Evolutionary conservation across 2,888 invertebrate species (phyloP).

Genomic region (Poecilobothrus nobilitatus): DNA sequence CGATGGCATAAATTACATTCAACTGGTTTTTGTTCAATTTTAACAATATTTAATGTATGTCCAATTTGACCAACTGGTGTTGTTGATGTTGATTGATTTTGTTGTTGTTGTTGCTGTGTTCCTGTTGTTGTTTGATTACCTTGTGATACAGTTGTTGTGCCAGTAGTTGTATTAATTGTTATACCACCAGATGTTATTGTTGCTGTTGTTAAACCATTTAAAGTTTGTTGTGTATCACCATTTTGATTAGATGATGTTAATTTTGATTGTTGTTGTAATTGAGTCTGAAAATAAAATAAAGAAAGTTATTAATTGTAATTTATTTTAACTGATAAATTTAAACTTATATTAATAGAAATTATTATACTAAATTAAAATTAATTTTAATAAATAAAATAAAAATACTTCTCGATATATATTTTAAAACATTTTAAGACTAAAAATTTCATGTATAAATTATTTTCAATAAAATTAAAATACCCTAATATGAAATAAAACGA

Average conservation of each 20-base stretch:
- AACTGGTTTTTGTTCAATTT: conserved; percentile 72
- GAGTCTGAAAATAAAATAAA: conserved; percentile 24
- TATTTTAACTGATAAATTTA: background rate
- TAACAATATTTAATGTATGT: conserved; percentile 41
- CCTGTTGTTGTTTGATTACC: conserved; percentile 26
- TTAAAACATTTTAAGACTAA: background rate
- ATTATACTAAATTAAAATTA: background rate
- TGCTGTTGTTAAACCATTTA: conserved; percentile 11
- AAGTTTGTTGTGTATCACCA: conserved; percentile 13
- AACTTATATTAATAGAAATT: conserved; percentile 7
- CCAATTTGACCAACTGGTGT: conserved; percentile 32
- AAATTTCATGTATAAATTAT: too few relatives aligned
- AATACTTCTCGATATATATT: conserved; percentile 24
- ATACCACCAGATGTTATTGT: conserved; percentile 11
- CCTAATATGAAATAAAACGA: background rate
- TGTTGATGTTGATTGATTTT: conserved; percentile 37
- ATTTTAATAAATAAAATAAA: conserved; percentile 28
- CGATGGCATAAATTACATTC: conserved; percentile 93
- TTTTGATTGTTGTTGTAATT: conserved; percentile 30
- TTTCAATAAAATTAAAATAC: background rate
- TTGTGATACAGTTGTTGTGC: conserved; percentile 29
- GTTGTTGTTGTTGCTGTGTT: conserved; percentile 32
- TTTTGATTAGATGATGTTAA: conserved; percentile 17
- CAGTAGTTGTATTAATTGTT: conserved; percentile 27
- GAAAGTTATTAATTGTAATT: background rate